A percentile compares a stretch with the other conserved stretches of the same genome.
Evolutionary conservation across 2,797 vertebrate genomes (phyloP).

Genomic region (Morus bassanus): DNA sequence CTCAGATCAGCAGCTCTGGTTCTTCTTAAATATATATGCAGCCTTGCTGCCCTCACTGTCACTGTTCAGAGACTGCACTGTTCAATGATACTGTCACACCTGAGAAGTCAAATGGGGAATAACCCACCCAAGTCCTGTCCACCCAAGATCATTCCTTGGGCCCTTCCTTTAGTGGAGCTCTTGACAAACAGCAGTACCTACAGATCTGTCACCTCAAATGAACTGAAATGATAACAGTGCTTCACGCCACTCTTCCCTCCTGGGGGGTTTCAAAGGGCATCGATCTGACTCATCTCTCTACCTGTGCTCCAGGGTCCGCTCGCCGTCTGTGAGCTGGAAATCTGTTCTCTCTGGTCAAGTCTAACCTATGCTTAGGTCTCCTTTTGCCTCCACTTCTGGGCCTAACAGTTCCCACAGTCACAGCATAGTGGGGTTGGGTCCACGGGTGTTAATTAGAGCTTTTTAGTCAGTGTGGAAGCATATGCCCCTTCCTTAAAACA

Average conservation of each 20-base stretch:
- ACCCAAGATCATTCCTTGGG: not conserved
- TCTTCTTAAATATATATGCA: not conserved
- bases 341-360: not conserved
- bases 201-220: not conserved
- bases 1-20: not conserved
- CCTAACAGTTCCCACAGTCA: not conserved
- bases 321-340: not conserved
- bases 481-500: not conserved
- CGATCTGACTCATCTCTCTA: not conserved
- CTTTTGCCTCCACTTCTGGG: not conserved
- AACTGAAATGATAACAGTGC: not conserved
- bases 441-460: not conserved
- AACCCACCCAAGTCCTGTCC: not conserved
- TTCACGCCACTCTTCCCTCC: not conserved
- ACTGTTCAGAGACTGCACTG: not conserved
- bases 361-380: not conserved
- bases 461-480: not conserved
- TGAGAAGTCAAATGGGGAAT: not conserved
- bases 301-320: not conserved
- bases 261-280: not conserved
- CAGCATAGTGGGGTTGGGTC: not conserved
- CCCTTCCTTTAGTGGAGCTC: not conserved
- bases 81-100: not conserved
- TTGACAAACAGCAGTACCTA: not conserved
- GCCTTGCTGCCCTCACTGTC: not conserved